phyloP scores from a whole-genome alignment of 1,140 invertebrate genomes.

The Micrasema minimum region DNA sequence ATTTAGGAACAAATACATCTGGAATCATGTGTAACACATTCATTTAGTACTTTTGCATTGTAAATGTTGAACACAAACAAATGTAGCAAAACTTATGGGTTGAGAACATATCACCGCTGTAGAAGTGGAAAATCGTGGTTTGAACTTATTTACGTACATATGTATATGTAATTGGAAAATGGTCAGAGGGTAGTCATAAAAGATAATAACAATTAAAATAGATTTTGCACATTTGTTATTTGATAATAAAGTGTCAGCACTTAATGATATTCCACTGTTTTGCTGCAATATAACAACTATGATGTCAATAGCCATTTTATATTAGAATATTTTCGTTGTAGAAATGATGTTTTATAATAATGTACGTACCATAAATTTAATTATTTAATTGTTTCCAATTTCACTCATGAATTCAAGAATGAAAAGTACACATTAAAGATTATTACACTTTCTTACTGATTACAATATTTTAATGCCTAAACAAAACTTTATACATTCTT shows the following conservation, averaged over 20 bases:
- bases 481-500: no score
- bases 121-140: conserved; percentile 40
- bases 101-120: conserved; percentile 50
- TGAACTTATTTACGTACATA: conserved; percentile 39
- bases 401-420: no score
- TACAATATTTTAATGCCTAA: no score
- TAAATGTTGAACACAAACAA: conserved; percentile 47
- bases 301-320: no score
- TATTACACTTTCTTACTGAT: no score
- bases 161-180: conserved; percentile 40
- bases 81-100: conserved; percentile 43
- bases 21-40: conserved; percentile 25
- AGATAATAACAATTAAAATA: conserved; percentile 50
- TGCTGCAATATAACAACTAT: no score
- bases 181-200: conserved; percentile 34
- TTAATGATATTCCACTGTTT: conserved; percentile 25
- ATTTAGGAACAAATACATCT: conserved; percentile 42
- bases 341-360: no score
- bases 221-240: conserved; percentile 53
- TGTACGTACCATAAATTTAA: no score
- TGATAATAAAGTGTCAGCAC: conserved; percentile 49
- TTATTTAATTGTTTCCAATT: no score
- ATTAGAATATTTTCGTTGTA: no score
- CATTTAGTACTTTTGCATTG: conserved; percentile 46
- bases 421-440: no score